Conservation (phyloP, 2,888 invertebrate genomes). For the Pimpla rufipes region DNA sequence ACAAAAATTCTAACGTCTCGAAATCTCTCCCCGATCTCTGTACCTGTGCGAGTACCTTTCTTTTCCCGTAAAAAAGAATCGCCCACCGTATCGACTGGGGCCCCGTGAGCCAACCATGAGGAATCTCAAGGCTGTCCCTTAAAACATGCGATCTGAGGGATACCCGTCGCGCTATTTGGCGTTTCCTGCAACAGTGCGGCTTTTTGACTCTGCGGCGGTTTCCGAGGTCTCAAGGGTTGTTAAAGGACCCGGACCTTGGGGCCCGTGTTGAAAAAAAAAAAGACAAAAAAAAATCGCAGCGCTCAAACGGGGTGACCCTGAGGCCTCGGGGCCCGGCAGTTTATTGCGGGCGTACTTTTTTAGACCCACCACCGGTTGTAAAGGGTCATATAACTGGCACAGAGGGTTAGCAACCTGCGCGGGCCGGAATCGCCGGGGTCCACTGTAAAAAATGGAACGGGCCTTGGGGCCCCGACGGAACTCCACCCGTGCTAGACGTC, state of each 20-base stretch:
- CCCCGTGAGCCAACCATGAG: slow-evolving; percentile 33
- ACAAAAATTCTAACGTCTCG: too few species aligned
- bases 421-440: slow-evolving; percentile 47
- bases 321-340: slow-evolving; percentile 37
- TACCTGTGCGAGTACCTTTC: slow-evolving; percentile 42
- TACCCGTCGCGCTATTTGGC: slow-evolving; percentile 71
- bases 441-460: slow-evolving; percentile 59
- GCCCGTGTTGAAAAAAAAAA: slow-evolving; percentile 74
- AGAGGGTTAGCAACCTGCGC: slow-evolving; percentile 70
- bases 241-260: slow-evolving; percentile 74
- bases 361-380: slow-evolving; percentile 54
- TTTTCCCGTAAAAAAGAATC: slow-evolving; percentile 17
- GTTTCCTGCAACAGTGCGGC: slow-evolving; percentile 84
- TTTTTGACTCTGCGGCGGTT: slow-evolving; percentile 75
- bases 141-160: slow-evolving; percentile 73
- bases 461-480: slow-evolving; percentile 67
- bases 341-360: slow-evolving; percentile 62
- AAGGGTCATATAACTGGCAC: slow-evolving; percentile 71
- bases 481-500: slow-evolving; percentile 64
- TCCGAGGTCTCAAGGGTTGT: slow-evolving; percentile 83
- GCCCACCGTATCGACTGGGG: slow-evolving; percentile 20
- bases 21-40: slow-evolving; percentile 22
- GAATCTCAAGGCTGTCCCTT: slow-evolving; percentile 63
- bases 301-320: slow-evolving; percentile 66
- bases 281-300: slow-evolving; percentile 55